These are phyloP conservation scores for Nebria ingens DNA, from an alignment of 1,140 invertebrate genomes.

Conservation along the genomic window DNA sequence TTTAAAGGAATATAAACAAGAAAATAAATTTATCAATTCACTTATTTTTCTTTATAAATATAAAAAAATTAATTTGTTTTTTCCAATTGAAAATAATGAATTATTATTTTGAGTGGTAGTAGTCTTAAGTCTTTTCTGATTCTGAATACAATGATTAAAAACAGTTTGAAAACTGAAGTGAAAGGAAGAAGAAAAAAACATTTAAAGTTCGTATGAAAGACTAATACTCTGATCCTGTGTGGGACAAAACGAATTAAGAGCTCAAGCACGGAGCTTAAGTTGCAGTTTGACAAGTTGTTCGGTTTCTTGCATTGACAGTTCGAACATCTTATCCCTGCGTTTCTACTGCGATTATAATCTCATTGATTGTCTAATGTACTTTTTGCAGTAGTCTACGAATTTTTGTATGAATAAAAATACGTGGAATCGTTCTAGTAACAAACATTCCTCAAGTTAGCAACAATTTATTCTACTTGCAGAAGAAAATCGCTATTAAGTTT, in stretches of 20 bases:
- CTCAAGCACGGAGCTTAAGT: not conserved
- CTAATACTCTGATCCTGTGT: not conserved
- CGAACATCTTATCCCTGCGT: not conserved
- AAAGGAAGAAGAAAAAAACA: not conserved
- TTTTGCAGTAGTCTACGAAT: too few species aligned
- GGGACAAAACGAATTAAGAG: not conserved
- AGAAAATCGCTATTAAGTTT: too few species aligned
- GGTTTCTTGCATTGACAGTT: conserved; percentile 4
- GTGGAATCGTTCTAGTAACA: too few species aligned
- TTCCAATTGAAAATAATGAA: too few species aligned
- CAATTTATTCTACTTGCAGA: too few species aligned
- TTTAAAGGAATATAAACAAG: too few species aligned
- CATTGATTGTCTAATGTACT: not conserved
- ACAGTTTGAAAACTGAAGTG: not conserved
- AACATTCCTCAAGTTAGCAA: too few species aligned
- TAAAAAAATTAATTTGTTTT: not conserved
- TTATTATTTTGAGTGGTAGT: too few species aligned
- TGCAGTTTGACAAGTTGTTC: conserved; percentile 5
- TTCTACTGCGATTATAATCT: not conserved
- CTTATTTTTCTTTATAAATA: not conserved
- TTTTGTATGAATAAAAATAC: too few species aligned
- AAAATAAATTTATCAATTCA: not conserved
- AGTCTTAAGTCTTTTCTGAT: too few species aligned
- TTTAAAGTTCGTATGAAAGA: not conserved
- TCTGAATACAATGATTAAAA: too few species aligned